phyloP scores from a whole-genome alignment of 2,113 vertebrate genomes.

The Otolemur garnettii region DNA sequence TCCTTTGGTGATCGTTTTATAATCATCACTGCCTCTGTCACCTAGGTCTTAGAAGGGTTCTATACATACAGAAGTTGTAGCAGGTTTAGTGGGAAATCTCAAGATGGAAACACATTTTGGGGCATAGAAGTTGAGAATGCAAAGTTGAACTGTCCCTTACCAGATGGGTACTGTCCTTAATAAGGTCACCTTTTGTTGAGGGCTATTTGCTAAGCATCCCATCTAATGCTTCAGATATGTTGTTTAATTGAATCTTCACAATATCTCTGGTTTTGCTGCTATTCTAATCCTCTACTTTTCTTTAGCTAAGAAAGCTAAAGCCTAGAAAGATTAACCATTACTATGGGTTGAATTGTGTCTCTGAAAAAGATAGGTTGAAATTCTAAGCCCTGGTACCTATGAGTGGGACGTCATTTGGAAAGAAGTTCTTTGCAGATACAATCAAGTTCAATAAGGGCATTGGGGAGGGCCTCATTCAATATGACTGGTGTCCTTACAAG shows the following conservation, averaged over 20 bases:
- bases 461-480: not conserved
- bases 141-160: not conserved
- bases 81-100: not conserved
- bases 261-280: not conserved
- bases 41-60: not conserved
- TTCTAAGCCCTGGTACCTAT: not conserved
- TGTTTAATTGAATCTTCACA: not conserved
- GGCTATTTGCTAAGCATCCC: not conserved
- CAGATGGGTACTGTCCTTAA: not conserved
- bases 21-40: not conserved
- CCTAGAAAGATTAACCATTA: not conserved
- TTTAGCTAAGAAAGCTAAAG: not conserved
- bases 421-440: not conserved
- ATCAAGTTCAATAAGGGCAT: not conserved
- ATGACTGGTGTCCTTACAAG: not conserved
- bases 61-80: not conserved
- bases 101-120: not conserved
- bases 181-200: not conserved
- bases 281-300: not conserved
- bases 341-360: not conserved
- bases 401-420: not conserved
- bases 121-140: not conserved
- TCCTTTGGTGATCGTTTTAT: not conserved
- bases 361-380: not conserved
- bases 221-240: not conserved